Base-by-base conservation (phyloP, 2,113 vertebrate genomes). In the Strix aluco region DNA sequence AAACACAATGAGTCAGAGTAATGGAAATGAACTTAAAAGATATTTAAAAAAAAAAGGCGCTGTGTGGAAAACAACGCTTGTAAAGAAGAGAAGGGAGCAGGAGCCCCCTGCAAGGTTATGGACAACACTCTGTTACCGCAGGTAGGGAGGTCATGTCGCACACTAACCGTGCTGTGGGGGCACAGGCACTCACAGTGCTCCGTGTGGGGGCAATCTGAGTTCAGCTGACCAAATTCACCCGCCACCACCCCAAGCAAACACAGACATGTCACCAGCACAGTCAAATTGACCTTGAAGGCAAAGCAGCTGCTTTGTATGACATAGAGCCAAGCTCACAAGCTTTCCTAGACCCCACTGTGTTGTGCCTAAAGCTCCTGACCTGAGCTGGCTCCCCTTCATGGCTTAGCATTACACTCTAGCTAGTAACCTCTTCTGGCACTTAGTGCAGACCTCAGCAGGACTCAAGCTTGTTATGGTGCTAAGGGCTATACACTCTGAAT, bases 131-230 rank as follows among this genome's bases (percentile, higher is more conserved):
- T 7, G 38, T 9, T 18, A 16, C 9, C 4, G 6, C 29, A 51
- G 52, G 55, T 12, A 69, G 22, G 38, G 77, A 30, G 51, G 16
- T 8, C 30, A 3, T 0, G 5, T 6, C 21, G 2, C 10, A 32
- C 72, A 1, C 8, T 23, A 2, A 19, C n/a, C 21, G 34, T 27
- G 26, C 69, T 0, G 0, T 0, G 26, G 20, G 36, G 17, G 5
- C 19, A 63, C 9, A 1, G 38, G 26, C 54, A 16, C 47, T 10
- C 34, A 5, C 21, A 12, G 5, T 20, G 52, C 40, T 65, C 13
- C 32, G 19, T 11, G 19, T 5, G 38, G 62, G 46, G 25, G 49
- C 47, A 55, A 12, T 0, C 36, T 6, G 55, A 40, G n/a, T 20
- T 32, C 70, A 79, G 22, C 42, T 42, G 29, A 32, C 0, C 42